A percentile compares a stretch with the other conserved stretches of the same genome.
These are phyloP conservation scores for Hyles vespertilio DNA, from an alignment of 1,140 invertebrate species.

Conservation along the genomic window DNA sequence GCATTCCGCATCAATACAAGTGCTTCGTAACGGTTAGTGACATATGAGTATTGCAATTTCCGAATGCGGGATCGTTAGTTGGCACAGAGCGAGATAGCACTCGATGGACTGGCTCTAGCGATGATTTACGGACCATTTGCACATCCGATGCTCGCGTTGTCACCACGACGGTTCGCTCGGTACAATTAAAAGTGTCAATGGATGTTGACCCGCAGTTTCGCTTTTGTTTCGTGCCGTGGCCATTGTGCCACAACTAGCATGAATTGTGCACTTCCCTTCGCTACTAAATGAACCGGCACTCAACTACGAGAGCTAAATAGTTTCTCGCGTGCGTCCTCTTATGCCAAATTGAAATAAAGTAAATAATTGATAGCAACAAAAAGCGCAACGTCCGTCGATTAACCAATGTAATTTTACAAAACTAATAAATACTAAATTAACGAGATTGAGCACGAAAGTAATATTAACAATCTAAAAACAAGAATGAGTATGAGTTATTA, in stretches of 20 bases:
- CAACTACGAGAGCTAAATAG: neutral
- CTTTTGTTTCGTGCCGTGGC: constrained; percentile 22
- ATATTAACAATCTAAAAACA: no score
- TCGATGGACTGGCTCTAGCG: constrained; percentile 40
- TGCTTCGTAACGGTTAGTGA: constrained; percentile 41
- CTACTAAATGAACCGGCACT: constrained; percentile 5
- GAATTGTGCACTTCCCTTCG: constrained; percentile 18
- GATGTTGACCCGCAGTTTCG: constrained; percentile 22
- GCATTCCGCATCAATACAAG: constrained; percentile 45
- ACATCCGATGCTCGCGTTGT: constrained; percentile 35
- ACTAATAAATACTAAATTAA: no score
- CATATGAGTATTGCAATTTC: constrained; percentile 68
- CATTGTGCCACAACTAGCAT: constrained; percentile 15
- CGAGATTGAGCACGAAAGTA: no score
- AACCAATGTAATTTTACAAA: no score
- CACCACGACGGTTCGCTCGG: constrained; percentile 19
- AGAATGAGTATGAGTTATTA: no score
- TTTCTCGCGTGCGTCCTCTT: neutral
- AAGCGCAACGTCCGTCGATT: no score
- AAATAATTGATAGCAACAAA: no score
- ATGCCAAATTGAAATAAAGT: neutral
- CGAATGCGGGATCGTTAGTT: constrained; percentile 53
- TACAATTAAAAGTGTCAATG: constrained; percentile 28
- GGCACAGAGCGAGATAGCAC: constrained; percentile 35
- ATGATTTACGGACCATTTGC: constrained; percentile 50